Evolutionary conservation across 2,113 vertebrate species (phyloP), one percentile per base, ranked within the genome.

Genomic region (Scortum barcoo): DNA sequence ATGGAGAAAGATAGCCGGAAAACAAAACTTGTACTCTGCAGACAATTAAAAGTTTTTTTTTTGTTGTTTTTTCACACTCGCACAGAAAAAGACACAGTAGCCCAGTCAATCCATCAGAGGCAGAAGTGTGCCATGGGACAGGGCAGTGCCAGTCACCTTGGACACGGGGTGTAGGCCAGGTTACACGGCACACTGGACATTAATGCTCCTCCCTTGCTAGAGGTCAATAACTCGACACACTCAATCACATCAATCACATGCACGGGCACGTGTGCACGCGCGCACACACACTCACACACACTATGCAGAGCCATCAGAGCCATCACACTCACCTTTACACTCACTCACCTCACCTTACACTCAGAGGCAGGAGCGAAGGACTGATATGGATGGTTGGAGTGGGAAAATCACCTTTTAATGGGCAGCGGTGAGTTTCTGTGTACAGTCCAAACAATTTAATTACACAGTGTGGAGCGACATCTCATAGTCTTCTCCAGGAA

Each of bases 131-230:
- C 78, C 85, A 80, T 81, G 89, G 89, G 88, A 90, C 65, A 1
- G 85, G 85, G 88, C 88, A 86, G 87, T 87, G 86, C 88, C 92
- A 87, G 90, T 94, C 92, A 94, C 93, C 93, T 93, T 92, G 92
- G 86, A 89, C 84, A 91, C 71, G 67, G 86, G 92, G 84, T 83
- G 84, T 82, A 87, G 91, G 86, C 88, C 60, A 28, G 19, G 73
- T 91, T 91, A 93, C 90, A 93, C 92, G 91, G 87, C 88, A 91
- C 88, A 71, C 84, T 93, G 83, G 86, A 84, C 89, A 89, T 88
- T 90, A 92, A 92, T 89, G 91, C 85, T 90, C 91, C 88, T 91
- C 88, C 85, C 78, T 72, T 3, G 54, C 89, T 81, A 78, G 89
- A 94, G 93, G 92, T 93, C 92, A 93, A 86, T 90, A 89, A 88